Evolutionary conservation across 2,113 vertebrate species (phyloP).

Genomic region (Irena cyanogastra): DNA sequence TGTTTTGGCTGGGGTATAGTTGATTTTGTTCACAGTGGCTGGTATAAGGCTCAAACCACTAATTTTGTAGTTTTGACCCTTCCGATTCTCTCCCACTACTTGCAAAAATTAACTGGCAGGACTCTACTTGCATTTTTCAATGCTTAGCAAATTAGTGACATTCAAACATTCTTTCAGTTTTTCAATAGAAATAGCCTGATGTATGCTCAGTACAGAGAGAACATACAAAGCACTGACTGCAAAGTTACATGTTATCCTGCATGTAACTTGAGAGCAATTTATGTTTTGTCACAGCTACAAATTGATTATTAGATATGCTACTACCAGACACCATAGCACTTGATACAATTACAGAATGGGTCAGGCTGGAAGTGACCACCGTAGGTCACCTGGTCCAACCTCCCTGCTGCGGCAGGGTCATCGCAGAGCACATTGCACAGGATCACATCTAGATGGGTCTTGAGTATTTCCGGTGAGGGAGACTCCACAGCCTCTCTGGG

Average conservation of each 20-base stretch:
- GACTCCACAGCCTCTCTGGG: background rate
- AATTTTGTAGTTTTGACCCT: background rate
- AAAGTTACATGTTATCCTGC: background rate
- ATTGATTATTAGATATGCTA: background rate
- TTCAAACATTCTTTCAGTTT: background rate
- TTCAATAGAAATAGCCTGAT: background rate
- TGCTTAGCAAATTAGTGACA: background rate
- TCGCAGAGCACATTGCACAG: background rate
- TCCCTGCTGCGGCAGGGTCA: background rate
- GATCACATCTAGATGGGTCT: too few species aligned
- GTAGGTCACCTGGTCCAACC: background rate
- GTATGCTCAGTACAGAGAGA: background rate
- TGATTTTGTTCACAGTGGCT: background rate
- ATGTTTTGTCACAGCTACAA: background rate
- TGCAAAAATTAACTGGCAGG: background rate
- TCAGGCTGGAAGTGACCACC: background rate
- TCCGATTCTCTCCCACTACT: background rate
- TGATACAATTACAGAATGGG: background rate
- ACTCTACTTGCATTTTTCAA: background rate
- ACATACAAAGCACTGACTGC: background rate
- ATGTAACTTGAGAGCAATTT: background rate
- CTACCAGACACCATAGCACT: background rate
- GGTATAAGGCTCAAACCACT: background rate
- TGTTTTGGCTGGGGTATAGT: background rate
- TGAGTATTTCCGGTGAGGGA: background rate